Evolutionary conservation across 2,797 vertebrate species (phyloP), one percentile per base, ranked within the genome.

Genomic region (Molossus molossus): DNA sequence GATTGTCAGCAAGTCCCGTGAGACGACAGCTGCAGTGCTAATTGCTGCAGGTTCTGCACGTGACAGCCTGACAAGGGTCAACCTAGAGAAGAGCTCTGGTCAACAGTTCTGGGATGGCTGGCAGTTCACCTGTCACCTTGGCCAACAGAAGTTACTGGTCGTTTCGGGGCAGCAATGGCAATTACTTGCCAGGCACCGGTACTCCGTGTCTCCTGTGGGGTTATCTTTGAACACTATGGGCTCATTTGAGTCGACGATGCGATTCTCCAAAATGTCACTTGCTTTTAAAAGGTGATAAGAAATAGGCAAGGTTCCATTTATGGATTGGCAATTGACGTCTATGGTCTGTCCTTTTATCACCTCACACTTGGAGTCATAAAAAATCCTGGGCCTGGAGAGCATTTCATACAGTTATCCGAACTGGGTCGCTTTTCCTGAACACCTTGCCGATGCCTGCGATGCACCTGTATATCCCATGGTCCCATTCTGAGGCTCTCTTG

Each of bases 341-440:
- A 99, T 73, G 69, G 95, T 53, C 6, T 98, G 97, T 60, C 98
- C 98, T 75, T 98, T 76, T 15, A 98, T 96, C 96, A 98, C 97
- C 90, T 98, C 98, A 0, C 95, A 94, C 55, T 86, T 90, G 55
- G 92, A 88, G 0, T 90, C 76, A 14, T 98, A 95, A 0, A 97
- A 98, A 95, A 99, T 90, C 50, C 92, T 86, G 98, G 96, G 98
- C 45, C 77, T 97, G 62, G 98, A 98, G 40, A 99, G 98, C n/a
- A 97, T 98, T 97, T 98, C 98, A 37, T 20, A 45, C 40, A 45
- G 40, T 45, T 45, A 3, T 45, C 40, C 6, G 40, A 6, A 45
- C 40, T 45, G 40, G 40, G 40, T 45, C 6, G 40, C 40, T 45
- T 45, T 45, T 45, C 40, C 4, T 45, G 40, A 45, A 45, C 40